Base-by-base conservation (phyloP, 2,797 vertebrate genomes). In the Aldrovandia affinis region DNA sequence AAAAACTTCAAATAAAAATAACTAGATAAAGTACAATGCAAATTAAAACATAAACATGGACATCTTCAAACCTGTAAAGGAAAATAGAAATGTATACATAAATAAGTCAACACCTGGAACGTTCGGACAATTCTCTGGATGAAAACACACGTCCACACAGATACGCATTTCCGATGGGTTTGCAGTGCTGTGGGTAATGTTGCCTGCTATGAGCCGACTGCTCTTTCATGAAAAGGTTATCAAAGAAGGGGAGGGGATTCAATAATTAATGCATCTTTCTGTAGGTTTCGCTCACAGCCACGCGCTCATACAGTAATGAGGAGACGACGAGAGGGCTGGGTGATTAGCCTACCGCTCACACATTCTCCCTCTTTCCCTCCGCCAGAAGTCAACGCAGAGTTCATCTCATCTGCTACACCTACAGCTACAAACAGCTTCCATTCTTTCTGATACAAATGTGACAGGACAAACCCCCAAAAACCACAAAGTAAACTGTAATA, bases 191-290 rank as follows among this genome's bases (percentile, higher is more conserved):
- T 75, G 55, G 73, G 85, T 86, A 84, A 86, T 86, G 90, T 89
- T 80, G 86, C 85, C 80, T 82, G 14, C 36, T 81, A 87, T 91
- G 91, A 88, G 83, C 88, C 87, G 86, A 86, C 33, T 88, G 86
- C 87, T 88, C 86, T 83, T 89, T 89, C 86, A 89, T 88, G 87
- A 81, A 89, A 92, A 93, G 92, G 94, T 90, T 92, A 94, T 92
- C 90, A 92, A 89, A 90, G 91, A 30, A 42, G 84, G 68, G 92
- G 90, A 93, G 85, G 87, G 84, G 90, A 86, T 88, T 94, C 91
- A 94, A 94, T 94, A 93, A 95, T 94, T 94, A 88, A 95, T 94
- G 93, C 86, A 0, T 50, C 91, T 89, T 90, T 90, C 90, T 88
- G 85, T 89, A 88, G 88, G 86, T 89, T 87, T 91, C 88, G 89